phyloP scores from a whole-genome alignment of 37 sponge, comb jelly and placozoan species.

The Oscarella lobularis region DNA sequence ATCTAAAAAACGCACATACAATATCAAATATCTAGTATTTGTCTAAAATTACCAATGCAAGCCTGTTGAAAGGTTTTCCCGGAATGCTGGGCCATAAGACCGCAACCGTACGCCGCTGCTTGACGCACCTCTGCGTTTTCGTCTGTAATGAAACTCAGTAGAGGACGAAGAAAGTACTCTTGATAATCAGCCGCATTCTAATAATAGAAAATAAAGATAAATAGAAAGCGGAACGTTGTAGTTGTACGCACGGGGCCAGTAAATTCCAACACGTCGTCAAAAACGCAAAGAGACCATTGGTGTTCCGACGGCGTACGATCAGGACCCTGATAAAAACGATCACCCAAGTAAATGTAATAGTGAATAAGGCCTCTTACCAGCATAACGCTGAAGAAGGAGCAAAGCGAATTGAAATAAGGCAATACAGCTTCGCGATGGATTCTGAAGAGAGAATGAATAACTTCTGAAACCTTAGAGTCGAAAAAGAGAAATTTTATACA shows the following conservation, averaged over 20 bases:
- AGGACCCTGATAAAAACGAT: slow-evolving; percentile 39
- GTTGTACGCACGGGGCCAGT: slow-evolving; percentile 60
- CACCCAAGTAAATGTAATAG: neutral
- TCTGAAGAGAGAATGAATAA: slow-evolving; percentile 78
- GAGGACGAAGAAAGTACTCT: slow-evolving; percentile 72
- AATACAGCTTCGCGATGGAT: slow-evolving; percentile 59
- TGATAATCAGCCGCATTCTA: slow-evolving; percentile 79
- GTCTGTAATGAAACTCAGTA: slow-evolving; percentile 72
- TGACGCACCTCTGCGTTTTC: slow-evolving; percentile 68
- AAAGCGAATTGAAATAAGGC: slow-evolving; percentile 75
- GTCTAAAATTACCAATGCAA: slow-evolving; percentile 35
- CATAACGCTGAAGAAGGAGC: slow-evolving; percentile 66
- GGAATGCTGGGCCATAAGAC: slow-evolving; percentile 73
- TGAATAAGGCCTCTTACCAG: slow-evolving; percentile 27
- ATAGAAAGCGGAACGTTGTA: no score
- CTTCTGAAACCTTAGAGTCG: slow-evolving; percentile 58
- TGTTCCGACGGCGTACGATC: slow-evolving; percentile 52
- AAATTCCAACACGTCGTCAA: slow-evolving; percentile 95
- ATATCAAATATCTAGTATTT: neutral
- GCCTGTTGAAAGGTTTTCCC: slow-evolving; percentile 50
- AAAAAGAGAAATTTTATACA: neutral
- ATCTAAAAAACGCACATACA: slow-evolving; percentile 23
- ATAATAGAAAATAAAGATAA: no score
- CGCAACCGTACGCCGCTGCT: slow-evolving; percentile 88
- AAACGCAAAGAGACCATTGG: slow-evolving; percentile 89